phyloP scores from a whole-genome alignment of 2,888 invertebrate species.

The Drosophila neutralis region DNA sequence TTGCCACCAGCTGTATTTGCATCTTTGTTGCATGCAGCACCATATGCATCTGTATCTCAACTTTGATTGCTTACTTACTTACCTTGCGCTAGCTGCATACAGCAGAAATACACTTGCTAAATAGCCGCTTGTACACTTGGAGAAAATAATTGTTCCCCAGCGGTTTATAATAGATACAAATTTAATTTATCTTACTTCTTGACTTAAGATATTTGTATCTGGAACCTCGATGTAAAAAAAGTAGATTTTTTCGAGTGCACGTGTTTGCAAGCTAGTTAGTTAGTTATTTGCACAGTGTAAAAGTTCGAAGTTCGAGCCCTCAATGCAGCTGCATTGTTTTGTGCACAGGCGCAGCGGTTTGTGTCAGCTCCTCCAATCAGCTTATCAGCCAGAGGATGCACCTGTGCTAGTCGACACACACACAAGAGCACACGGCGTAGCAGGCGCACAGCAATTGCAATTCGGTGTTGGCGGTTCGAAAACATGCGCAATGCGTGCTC shows the following conservation, averaged over 20 bases:
- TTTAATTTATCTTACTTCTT: neutral
- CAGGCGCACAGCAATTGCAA: constrained; percentile 35
- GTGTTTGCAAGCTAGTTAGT: neutral
- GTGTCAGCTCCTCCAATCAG: constrained; percentile 52
- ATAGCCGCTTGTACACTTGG: constrained; percentile 2
- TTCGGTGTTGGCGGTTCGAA: constrained; percentile 10
- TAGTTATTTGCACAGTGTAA: neutral
- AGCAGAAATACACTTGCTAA: constrained; percentile 3
- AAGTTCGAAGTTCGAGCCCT: constrained; percentile 11
- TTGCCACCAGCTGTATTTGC: constrained; percentile 4
- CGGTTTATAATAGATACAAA: neutral
- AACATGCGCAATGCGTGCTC: constrained; percentile 46
- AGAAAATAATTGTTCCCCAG: neutral
- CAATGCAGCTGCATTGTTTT: constrained; percentile 31
- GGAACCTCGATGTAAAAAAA: neutral
- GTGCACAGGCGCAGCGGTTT: constrained; percentile 20
- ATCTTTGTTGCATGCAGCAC: neutral
- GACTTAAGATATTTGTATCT: neutral
- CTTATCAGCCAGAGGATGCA: constrained; percentile 49
- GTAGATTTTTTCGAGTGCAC: neutral
- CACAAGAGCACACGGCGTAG: constrained; percentile 1
- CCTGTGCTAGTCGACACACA: constrained; percentile 18
- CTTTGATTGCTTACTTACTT: constrained; percentile 35
- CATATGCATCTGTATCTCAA: constrained; percentile 8
- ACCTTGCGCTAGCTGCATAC: neutral